Percentiles rank a stretch among this genome's conserved stretches.
Evolutionary conservation across 2,888 invertebrate species (phyloP).

Genomic region (Xylota sylvarum): DNA sequence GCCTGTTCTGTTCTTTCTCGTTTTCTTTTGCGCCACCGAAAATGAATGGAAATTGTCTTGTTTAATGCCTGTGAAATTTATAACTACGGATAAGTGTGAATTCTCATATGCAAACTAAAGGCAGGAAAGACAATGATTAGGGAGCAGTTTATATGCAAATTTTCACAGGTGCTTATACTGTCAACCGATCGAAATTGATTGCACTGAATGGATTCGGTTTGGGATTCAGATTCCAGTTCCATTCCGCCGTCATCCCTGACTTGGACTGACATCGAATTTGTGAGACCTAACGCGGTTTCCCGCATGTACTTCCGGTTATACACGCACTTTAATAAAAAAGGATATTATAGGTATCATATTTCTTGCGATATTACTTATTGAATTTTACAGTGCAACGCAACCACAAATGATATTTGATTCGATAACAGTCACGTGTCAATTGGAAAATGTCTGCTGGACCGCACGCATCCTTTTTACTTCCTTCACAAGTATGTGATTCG

Average conservation of each 20-base stretch:
- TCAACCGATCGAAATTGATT: conserved; percentile 66
- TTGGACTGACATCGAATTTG: conserved; percentile 26
- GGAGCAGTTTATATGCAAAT: conserved; percentile 72
- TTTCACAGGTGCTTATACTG: conserved; percentile 69
- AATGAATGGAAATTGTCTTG: conserved; percentile 63
- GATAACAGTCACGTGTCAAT: neutral
- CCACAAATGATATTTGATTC: neutral
- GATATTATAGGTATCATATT: conserved; percentile 1
- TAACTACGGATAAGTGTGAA: conserved; percentile 62
- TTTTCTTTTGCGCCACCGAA: conserved; percentile 26
- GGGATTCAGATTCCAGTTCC: conserved; percentile 20
- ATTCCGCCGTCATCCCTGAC: neutral
- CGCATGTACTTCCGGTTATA: conserved; percentile 51
- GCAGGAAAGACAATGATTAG: conserved; percentile 67
- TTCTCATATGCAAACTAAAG: conserved; percentile 54
- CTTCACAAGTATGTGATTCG: too few relatives aligned
- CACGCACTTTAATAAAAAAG: neutral
- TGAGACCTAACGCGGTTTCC: conserved; percentile 38
- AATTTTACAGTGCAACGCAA: neutral
- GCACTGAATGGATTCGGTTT: conserved; percentile 32
- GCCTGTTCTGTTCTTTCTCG: conserved; percentile 11
- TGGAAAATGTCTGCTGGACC: neutral
- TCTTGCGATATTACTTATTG: neutral
- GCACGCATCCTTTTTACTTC: neutral
- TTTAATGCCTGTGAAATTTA: conserved; percentile 70